phyloP scores from a whole-genome alignment of 1,140 invertebrate genomes.

The silkworm (Bombyx mori) region DNA sequence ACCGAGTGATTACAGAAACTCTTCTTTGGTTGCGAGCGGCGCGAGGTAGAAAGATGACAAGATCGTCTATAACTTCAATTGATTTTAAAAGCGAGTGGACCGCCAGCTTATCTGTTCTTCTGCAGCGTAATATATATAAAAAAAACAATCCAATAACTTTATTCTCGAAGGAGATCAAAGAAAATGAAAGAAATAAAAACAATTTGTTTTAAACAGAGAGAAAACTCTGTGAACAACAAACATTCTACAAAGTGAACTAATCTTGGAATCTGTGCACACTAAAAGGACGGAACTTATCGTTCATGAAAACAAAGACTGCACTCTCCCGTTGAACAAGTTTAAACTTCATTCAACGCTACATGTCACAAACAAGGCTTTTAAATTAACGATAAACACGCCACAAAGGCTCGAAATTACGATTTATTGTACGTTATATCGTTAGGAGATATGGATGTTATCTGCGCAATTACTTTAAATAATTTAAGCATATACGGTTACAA shows the following conservation, averaged over 20 bases:
- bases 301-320: slow-evolving; percentile 37
- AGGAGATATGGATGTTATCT: slow-evolving; percentile 24
- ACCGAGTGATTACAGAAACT: no score
- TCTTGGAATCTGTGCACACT: slow-evolving; percentile 42
- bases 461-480: slow-evolving; percentile 32
- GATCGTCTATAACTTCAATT: no score
- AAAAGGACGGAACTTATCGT: slow-evolving; percentile 39
- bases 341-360: slow-evolving; percentile 28
- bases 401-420: slow-evolving; percentile 4
- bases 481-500: slow-evolving; percentile 33
- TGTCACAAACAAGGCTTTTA: slow-evolving; percentile 25
- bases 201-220: slow-evolving; percentile 28
- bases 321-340: slow-evolving; percentile 36
- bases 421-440: slow-evolving; percentile 10
- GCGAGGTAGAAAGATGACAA: no score
- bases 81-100: no score
- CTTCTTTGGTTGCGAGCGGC: no score
- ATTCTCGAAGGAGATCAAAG: no score
- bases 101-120: no score
- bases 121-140: no score
- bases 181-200: neutral
- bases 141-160: no score
- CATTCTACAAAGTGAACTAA: slow-evolving; percentile 48
- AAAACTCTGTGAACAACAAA: slow-evolving; percentile 34
- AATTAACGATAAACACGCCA: slow-evolving; percentile 19